Evolutionary conservation across 2,888 invertebrate species (phyloP).

Genomic region (Volucella inflata): DNA sequence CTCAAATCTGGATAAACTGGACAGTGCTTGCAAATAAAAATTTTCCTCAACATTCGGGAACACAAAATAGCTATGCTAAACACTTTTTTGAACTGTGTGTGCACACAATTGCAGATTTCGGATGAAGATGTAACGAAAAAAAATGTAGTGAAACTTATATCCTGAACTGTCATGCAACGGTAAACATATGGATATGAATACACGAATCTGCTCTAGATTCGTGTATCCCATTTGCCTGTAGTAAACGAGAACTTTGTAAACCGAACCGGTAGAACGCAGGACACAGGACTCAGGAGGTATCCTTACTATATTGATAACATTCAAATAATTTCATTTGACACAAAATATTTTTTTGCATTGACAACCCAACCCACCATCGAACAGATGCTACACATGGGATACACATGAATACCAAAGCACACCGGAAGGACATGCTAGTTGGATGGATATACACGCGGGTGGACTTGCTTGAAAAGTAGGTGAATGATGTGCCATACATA

Average conservation of each 20-base stretch:
- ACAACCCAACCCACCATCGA: slow-evolving; percentile 27
- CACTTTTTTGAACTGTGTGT: neutral
- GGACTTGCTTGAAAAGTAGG: neutral
- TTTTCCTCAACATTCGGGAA: neutral
- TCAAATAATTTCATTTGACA: slow-evolving; percentile 67
- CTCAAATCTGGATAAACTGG: slow-evolving; percentile 11
- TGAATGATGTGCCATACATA: slow-evolving; percentile 10
- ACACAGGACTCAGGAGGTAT: slow-evolving; percentile 28
- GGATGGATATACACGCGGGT: neutral
- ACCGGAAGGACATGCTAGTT: neutral
- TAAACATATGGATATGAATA: neutral
- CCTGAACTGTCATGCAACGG: slow-evolving; percentile 21
- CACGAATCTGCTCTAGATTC: too few species aligned
- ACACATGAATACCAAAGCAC: neutral
- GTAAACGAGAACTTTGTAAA: slow-evolving; percentile 31
- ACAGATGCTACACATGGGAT: neutral
- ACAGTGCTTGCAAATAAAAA: slow-evolving; percentile 2
- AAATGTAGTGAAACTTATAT: slow-evolving; percentile 28
- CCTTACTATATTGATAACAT: slow-evolving; percentile 67
- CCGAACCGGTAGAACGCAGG: neutral
- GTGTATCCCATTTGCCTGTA: neutral
- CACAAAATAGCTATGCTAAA: neutral
- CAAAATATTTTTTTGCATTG: slow-evolving; percentile 45
- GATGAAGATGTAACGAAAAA: neutral
- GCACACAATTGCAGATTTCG: slow-evolving; percentile 12